Base-by-base conservation (phyloP, 1,140 invertebrate species). In the Anoplophora glabripennis region DNA sequence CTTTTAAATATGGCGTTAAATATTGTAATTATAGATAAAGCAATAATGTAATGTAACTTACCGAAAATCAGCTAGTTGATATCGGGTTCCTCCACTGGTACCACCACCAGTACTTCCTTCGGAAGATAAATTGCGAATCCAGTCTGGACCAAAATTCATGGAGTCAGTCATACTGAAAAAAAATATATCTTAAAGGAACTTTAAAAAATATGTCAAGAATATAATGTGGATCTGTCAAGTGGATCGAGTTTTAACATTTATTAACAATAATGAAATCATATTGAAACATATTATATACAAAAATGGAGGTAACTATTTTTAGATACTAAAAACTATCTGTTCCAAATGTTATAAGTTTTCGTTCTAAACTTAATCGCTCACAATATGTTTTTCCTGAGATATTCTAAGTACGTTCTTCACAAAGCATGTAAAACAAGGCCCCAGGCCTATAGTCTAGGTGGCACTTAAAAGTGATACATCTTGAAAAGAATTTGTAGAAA, bases 101-200 rank as follows among this genome's bases (percentile, higher is more conserved):
- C 62, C 59, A 47, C 71, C 63, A 61, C 72, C 76, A 44, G 73
- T 75, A 54, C 72, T 75, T 49, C 79, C 79, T 65, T 79, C 78
- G 38, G 71, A 72, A 57, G 83, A 83, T 72, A 85, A 76, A 73
- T 86, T 86, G 65, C 85, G 83, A 70, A 87, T 80, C 85, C 86
- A 87, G 76, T 86, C 85, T 68, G 86, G 86, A 76, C 86, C 86
- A 78, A 87, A 87, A 79, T 86, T 87, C 81, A 87, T 83, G 41
- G 69, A 71, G 54, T 87, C 69, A 67, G 69, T 71, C 69, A 71
- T 71, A 59, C 67, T 69, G 55, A 36, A 68, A 69, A 46, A 49
- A 17, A 60, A 5, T 55, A 48, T 14, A 47, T 40, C 45, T 15
- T 37, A 40, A 33, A 1, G 12, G 12, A 8, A 52, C 49, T 36